These are phyloP conservation scores for Heteropelma amictum DNA, from an alignment of 2,888 invertebrate species.

Conservation along the genomic window DNA sequence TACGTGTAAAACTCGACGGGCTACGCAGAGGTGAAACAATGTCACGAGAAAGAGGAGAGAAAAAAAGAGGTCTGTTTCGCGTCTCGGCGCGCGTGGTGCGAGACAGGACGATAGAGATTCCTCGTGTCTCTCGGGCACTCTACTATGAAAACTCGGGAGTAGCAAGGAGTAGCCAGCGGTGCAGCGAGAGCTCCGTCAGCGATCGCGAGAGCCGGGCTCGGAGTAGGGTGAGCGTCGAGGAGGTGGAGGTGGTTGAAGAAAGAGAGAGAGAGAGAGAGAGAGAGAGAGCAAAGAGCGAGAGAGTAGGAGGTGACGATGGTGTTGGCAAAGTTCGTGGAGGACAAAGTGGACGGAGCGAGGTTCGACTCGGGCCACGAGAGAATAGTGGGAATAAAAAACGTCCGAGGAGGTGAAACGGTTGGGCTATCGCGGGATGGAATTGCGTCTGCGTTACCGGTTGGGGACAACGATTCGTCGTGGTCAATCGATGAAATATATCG, in stretches of 20 bases:
- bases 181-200: conserved; percentile 40
- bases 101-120: conserved; percentile 44
- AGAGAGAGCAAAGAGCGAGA: not conserved
- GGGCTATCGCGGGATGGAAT: conserved; percentile 34
- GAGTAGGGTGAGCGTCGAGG: conserved; percentile 16
- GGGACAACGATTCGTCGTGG: conserved; percentile 32
- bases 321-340: conserved; percentile 46
- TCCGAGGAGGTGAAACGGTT: conserved; percentile 6
- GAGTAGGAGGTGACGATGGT: conserved; percentile 32
- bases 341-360: conserved; percentile 64
- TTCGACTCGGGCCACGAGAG: conserved; percentile 13
- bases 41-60: not conserved
- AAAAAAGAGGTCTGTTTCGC: conserved; percentile 11
- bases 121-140: conserved; percentile 58
- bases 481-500: not conserved
- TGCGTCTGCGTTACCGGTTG: conserved; percentile 18
- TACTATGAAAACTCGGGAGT: conserved; percentile 59
- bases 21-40: not conserved
- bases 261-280: conserved; percentile 5
- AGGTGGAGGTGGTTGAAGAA: conserved; percentile 34
- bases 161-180: conserved; percentile 30
- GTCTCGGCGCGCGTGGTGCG: conserved; percentile 33
- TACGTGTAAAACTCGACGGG: too few relatives aligned
- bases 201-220: conserved; percentile 38
- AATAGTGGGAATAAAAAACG: conserved; percentile 9